Conservation (phyloP, 2,888 invertebrate genomes). For the Portevinia maculata region DNA sequence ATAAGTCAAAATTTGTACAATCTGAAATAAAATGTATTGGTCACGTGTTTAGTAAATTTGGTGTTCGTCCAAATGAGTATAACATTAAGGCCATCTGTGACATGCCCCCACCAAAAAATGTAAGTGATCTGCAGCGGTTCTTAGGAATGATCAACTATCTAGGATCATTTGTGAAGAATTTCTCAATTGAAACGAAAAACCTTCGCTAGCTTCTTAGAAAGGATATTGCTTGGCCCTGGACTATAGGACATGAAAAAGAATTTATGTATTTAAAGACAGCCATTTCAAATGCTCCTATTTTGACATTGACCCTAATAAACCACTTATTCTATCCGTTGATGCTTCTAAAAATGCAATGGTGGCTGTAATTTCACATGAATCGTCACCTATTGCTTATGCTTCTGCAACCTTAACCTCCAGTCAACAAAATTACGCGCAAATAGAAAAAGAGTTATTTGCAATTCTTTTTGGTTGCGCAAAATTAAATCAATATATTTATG, state of each 20-base stretch:
- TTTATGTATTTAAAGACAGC: conserved; percentile 21
- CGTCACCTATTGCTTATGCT: conserved; percentile 30
- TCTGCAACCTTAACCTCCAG: too few relatives aligned
- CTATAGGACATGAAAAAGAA: conserved; percentile 29
- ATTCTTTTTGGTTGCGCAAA: too few relatives aligned
- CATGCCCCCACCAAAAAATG: conserved; percentile 41
- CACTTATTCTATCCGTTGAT: conserved; percentile 33
- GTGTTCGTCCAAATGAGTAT: conserved; percentile 35
- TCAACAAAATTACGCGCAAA: too few relatives aligned
- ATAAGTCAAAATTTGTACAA: conserved; percentile 22
- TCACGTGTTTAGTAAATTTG: conserved; percentile 32
- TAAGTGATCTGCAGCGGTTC: conserved; percentile 30
- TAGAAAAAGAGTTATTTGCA: too few relatives aligned
- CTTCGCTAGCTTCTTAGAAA: conserved; percentile 27
- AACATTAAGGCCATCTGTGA: conserved; percentile 38
- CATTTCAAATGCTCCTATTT: conserved; percentile 18
- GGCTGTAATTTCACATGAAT: conserved; percentile 1
- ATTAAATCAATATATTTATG: conserved; percentile 67
- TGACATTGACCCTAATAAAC: conserved; percentile 47
- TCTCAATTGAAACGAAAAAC: conserved; percentile 31
- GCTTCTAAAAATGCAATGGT: conserved; percentile 28
- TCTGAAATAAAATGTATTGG: conserved; percentile 40
- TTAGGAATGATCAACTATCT: conserved; percentile 60
- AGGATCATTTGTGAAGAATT: conserved; percentile 62
- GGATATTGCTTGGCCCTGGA: conserved; percentile 34